Conservation (phyloP, 2,888 invertebrate genomes). For the Athrips mouffetella region DNA sequence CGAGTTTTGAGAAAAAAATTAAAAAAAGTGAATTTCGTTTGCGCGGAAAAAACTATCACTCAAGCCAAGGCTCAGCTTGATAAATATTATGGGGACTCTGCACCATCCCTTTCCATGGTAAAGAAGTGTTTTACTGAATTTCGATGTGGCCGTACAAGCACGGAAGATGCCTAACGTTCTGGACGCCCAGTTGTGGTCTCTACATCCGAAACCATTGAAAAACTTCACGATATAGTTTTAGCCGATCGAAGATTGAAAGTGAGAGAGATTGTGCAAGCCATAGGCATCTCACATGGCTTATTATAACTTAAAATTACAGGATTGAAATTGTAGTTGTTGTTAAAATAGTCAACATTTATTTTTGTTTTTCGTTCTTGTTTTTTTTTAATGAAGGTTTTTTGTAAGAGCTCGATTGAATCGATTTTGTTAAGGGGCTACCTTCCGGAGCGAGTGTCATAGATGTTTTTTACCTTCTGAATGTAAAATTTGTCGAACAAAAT, state of each 20-base stretch:
- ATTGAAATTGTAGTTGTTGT: no score
- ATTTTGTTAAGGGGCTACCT: no score
- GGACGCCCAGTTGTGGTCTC: slow-evolving; percentile 26
- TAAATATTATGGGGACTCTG: slow-evolving; percentile 23
- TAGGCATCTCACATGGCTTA: slow-evolving; percentile 17
- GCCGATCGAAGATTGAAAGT: slow-evolving; percentile 23
- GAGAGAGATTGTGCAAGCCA: slow-evolving; percentile 22
- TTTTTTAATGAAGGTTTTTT: no score
- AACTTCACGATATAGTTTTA: slow-evolving; percentile 27
- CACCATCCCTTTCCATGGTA: slow-evolving; percentile 16
- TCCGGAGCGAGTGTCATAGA: no score
- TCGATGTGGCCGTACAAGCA: slow-evolving; percentile 25
- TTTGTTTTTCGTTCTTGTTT: no score
- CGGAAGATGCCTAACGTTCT: slow-evolving; percentile 19
- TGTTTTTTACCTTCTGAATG: no score
- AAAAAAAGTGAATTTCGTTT: slow-evolving; percentile 24
- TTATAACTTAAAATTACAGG: no score
- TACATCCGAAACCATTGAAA: slow-evolving; percentile 25
- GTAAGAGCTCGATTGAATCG: no score
- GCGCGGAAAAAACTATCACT: slow-evolving; percentile 22
- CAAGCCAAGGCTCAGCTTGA: slow-evolving; percentile 21
- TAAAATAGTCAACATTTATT: no score
- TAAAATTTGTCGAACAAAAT: no score
- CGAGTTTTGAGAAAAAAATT: neutral
- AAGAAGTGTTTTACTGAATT: slow-evolving; percentile 26